Evolutionary conservation across 1,140 invertebrate genomes (phyloP).

Genomic region (Archivesica marissinica): DNA sequence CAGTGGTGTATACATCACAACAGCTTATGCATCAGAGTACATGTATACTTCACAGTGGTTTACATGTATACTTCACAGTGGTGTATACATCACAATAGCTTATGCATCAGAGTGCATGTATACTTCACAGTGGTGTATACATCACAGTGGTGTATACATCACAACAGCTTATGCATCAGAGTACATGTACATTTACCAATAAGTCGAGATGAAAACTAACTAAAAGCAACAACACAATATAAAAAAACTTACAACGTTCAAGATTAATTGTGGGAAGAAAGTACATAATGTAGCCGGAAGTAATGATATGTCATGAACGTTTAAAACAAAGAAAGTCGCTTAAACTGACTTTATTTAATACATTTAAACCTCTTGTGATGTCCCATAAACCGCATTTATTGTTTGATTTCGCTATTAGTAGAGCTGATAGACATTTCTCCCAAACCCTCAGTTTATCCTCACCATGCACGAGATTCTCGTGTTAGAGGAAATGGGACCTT

Average conservation of each 20-base stretch:
- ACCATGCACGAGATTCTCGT: slow-evolving; percentile 39
- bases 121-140: no score
- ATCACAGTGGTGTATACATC: no score
- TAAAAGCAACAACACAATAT: no score
- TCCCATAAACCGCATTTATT: slow-evolving; percentile 13
- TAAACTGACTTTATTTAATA: slow-evolving; percentile 47
- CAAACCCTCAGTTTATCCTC: slow-evolving; percentile 30
- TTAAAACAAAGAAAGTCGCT: slow-evolving; percentile 54
- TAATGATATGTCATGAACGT: slow-evolving; percentile 13
- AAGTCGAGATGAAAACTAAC: no score
- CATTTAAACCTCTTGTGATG: slow-evolving; percentile 8
- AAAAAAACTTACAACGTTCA: slow-evolving; percentile 13
- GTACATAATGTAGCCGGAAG: slow-evolving; percentile 2
- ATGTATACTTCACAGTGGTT: no score
- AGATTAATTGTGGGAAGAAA: slow-evolving; percentile 39
- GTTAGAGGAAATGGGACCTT: slow-evolving; percentile 58
- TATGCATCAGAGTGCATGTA: no score
- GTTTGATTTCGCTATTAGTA: slow-evolving; percentile 1
- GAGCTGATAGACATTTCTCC: background rate
- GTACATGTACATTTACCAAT: no score
- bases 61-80: no score
- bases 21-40: no score
- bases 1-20: no score
- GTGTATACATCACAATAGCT: no score
- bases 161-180: no score